Evolutionary conservation across 2,888 invertebrate genomes (phyloP), one percentile per base, ranked within the genome.

Genomic region (Onthophagus sagittarius): DNA sequence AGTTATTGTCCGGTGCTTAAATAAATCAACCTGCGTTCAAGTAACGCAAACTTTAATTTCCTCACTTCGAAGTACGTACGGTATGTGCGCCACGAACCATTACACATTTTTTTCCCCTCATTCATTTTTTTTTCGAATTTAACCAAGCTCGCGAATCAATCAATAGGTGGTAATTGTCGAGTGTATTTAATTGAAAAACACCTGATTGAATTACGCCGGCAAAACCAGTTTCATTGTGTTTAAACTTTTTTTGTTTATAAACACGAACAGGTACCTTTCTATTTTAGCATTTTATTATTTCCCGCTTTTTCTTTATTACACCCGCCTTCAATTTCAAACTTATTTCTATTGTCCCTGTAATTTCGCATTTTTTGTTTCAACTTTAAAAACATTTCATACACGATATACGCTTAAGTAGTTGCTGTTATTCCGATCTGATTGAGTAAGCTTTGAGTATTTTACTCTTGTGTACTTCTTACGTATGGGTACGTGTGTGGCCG

Each of bases 1-100:
- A 53, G 39, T 53, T 67, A 67, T 67, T 67, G 67, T 67, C 73
- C 62, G 15, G 23, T 14, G 53, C 71, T 71, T 73, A 71, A 67
- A 73, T 71, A 73, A 73, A 73, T 73, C 73, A 73, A 73, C 73
- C 73, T 73, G 73, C 71, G 39, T 53, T 23, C 39, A 9, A 11
- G 39, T 70, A 73, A 73, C 70, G 70, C 70, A 73, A 73, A 73
- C 73, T 73, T 71, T 73, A 71, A 73, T 71, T 73, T 71, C 62
- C 62, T 63, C 64, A 62, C 71, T 67, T 71, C 39, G 23, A 23
- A 23, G 23, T 23, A 53, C 39, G 39, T 53, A 53, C 39, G 39
- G 39, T 53, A 53, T 53, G 39, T 53, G 39, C 39, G 39, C 39
- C 39, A 53, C 39, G 39, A 11, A 53, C 39, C 39, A 53, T 7